These are phyloP conservation scores for Odontocerum albicorne DNA, from an alignment of 2,888 invertebrate genomes.

Conservation along the genomic window DNA sequence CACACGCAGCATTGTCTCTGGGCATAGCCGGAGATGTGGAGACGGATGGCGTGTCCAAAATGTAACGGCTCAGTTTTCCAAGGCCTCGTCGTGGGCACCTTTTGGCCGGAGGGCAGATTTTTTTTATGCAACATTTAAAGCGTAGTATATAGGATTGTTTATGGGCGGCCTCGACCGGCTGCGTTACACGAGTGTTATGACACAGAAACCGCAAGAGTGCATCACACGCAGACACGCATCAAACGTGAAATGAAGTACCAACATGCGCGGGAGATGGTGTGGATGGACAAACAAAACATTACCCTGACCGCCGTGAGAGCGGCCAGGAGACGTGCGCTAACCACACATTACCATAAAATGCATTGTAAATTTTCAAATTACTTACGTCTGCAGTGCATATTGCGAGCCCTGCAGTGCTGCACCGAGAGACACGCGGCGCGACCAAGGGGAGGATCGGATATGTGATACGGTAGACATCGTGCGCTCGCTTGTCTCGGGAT, in stretches of 20 bases:
- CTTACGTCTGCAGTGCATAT: constrained; percentile 8
- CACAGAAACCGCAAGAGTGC: constrained; percentile 15
- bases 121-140: constrained; percentile 13
- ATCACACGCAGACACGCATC: constrained; percentile 9
- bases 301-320: constrained; percentile 16
- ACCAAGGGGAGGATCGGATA: too few relatives aligned
- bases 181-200: constrained; percentile 12
- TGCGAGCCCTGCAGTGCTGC: too few relatives aligned
- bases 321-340: constrained; percentile 2
- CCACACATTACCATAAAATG: constrained; percentile 19
- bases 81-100: constrained; percentile 7
- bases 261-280: too few relatives aligned
- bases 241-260: constrained; percentile 4
- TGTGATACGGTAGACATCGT: too few relatives aligned
- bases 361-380: constrained; percentile 18
- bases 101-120: constrained; percentile 7
- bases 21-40: not conserved
- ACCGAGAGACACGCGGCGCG: too few relatives aligned
- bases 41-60: constrained; percentile 9
- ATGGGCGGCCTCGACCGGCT: constrained; percentile 8
- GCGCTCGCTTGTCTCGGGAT: too few relatives aligned
- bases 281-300: constrained; percentile 15
- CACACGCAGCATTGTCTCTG: not conserved
- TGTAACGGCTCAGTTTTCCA: constrained; percentile 5
- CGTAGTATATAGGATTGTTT: constrained; percentile 12